Evolutionary conservation across 2,888 invertebrate genomes (phyloP).

Genomic region (Drosophila mayaguana): DNA sequence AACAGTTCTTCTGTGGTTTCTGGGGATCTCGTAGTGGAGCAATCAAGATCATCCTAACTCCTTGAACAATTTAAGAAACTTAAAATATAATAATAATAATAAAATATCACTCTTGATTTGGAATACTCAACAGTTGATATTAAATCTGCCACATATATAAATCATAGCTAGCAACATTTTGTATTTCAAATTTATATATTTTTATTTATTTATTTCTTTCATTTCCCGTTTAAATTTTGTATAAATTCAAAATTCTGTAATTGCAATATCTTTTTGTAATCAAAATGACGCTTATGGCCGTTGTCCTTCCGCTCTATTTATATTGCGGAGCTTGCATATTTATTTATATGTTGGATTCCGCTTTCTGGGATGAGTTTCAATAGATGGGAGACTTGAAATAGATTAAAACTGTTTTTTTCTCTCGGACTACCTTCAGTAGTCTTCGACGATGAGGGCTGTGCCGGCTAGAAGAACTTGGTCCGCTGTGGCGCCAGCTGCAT

Average conservation of each 20-base stretch:
- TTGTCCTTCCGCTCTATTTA: constrained; percentile 8
- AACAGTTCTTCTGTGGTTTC: too few species aligned
- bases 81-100: too few species aligned
- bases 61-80: too few species aligned
- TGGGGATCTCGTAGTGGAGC: too few species aligned
- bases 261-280: not conserved
- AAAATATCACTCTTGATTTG: too few species aligned
- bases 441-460: constrained; percentile 82
- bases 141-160: not conserved
- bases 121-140: too few species aligned
- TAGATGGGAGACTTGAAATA: not conserved
- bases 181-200: not conserved
- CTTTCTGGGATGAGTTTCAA: constrained; percentile 45
- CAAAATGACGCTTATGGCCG: constrained; percentile 8
- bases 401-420: not conserved
- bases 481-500: constrained; percentile 55
- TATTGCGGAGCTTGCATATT: constrained; percentile 18
- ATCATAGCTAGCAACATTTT: not conserved
- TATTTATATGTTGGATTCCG: constrained; percentile 17
- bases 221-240: not conserved
- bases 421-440: constrained; percentile 38
- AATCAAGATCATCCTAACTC: too few species aligned
- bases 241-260: not conserved
- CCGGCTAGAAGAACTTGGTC: constrained; percentile 83
- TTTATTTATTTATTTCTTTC: not conserved